Conservation (phyloP, 2,888 invertebrate genomes). For the Dasypogon diadema region DNA sequence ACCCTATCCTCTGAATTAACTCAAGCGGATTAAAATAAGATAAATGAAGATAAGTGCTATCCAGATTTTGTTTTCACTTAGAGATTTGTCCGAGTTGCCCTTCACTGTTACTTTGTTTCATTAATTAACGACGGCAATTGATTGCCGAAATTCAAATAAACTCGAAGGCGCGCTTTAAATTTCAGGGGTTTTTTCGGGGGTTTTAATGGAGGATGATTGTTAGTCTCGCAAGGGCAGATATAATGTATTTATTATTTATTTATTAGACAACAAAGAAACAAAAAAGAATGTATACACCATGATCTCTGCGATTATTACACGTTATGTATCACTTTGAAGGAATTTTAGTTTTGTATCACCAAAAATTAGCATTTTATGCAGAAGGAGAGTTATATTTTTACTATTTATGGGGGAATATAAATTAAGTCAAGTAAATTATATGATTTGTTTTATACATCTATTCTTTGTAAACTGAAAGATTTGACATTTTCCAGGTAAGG, state of each 20-base stretch:
- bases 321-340: too few relatives aligned
- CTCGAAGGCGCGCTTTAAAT: conserved; percentile 17
- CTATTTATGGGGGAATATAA: too few relatives aligned
- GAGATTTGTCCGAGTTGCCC: conserved; percentile 41
- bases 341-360: too few relatives aligned
- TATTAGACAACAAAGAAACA: too few relatives aligned
- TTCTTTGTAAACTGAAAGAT: too few relatives aligned
- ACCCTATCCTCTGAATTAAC: conserved; percentile 9
- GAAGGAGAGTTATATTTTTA: too few relatives aligned
- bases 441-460: too few relatives aligned
- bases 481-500: too few relatives aligned
- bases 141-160: conserved; percentile 43
- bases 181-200: conserved; percentile 3
- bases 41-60: conserved; percentile 29
- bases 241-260: conserved; percentile 4
- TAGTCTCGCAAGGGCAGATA: not conserved
- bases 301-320: too few relatives aligned
- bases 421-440: too few relatives aligned
- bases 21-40: not conserved
- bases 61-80: conserved; percentile 46
- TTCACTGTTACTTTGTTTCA: conserved; percentile 27
- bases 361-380: too few relatives aligned
- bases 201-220: not conserved
- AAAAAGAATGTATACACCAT: too few relatives aligned
- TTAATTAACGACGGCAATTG: conserved; percentile 42